Percentiles rank a stretch among this genome's conserved stretches.
Evolutionary conservation across 1,140 invertebrate genomes (phyloP).

Genomic region (Stegodyphus dumicola): DNA sequence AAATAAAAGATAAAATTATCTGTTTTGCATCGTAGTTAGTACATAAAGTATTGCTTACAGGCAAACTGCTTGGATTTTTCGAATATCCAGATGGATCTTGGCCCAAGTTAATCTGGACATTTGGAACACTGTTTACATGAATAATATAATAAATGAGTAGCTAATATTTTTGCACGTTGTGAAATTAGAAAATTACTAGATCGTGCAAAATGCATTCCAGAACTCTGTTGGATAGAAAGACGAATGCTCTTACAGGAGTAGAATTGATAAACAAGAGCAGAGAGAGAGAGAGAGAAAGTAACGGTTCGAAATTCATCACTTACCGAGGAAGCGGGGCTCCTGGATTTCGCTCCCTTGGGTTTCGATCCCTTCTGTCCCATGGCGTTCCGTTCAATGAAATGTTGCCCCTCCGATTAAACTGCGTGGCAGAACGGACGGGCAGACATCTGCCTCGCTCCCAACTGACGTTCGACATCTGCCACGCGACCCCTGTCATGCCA

Average conservation of each 20-base stretch:
- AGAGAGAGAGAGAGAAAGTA: background rate
- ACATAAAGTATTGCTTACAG: no score
- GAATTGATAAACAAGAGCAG: background rate
- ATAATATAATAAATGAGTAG: no score
- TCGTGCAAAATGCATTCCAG: no score
- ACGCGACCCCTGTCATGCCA: constrained; percentile 27
- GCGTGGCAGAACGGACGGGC: background rate
- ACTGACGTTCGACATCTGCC: constrained; percentile 55
- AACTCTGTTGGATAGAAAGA: no score
- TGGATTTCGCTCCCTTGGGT: constrained; percentile 22
- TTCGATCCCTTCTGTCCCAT: constrained; percentile 57
- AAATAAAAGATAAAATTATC: no score
- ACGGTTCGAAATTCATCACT: background rate
- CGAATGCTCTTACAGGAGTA: background rate
- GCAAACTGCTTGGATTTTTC: no score
- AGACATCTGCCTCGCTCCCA: constrained; percentile 35
- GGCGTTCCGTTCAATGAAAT: constrained; percentile 43
- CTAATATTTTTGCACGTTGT: no score
- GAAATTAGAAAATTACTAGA: no score
- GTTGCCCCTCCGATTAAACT: background rate
- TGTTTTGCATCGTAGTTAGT: no score
- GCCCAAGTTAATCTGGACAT: no score
- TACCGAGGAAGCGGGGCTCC: constrained; percentile 15
- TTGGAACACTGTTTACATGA: no score
- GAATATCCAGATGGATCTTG: no score